Evolutionary conservation across 2,888 invertebrate genomes (phyloP).

Genomic region (Steinernema carpocapsae): DNA sequence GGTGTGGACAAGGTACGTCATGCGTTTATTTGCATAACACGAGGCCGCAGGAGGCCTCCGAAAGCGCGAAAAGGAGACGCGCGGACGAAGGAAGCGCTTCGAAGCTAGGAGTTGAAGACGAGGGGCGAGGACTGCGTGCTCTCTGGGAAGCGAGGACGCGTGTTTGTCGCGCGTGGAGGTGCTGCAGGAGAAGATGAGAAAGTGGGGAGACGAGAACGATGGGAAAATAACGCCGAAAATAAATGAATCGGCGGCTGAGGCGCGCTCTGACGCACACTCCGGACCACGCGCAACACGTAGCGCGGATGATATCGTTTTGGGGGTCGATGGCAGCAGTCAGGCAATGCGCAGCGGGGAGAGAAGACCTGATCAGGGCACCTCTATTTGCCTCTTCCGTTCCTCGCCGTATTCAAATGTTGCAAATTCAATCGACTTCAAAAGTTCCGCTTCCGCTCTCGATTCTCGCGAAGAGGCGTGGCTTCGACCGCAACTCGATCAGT

Average conservation of each 20-base stretch:
- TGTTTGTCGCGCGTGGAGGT: neutral
- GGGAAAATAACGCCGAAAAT: slow-evolving; percentile 32
- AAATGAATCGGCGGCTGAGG: slow-evolving; percentile 1
- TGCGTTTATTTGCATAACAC: too few species aligned
- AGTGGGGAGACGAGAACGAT: neutral
- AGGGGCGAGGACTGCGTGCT: too few species aligned
- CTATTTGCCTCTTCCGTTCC: too few species aligned
- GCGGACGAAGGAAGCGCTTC: neutral
- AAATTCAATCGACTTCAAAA: too few species aligned
- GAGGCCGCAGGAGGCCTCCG: neutral
- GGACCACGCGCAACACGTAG: too few species aligned
- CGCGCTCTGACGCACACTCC: slow-evolving; percentile 19
- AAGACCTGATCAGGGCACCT: too few species aligned
- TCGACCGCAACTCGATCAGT: too few species aligned
- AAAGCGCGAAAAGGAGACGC: neutral
- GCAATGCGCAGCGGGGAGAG: neutral
- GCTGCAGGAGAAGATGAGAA: slow-evolving; percentile 1
- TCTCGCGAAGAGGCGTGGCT: too few species aligned
- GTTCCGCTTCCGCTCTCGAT: too few species aligned
- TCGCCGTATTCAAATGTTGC: too few species aligned
- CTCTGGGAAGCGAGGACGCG: neutral
- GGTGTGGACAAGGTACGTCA: neutral
- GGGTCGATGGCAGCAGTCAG: neutral
- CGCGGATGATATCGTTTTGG: neutral
- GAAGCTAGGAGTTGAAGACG: neutral